Evolutionary conservation across 2,113 vertebrate species (phyloP).

Genomic region (Bufo gargarizans): DNA sequence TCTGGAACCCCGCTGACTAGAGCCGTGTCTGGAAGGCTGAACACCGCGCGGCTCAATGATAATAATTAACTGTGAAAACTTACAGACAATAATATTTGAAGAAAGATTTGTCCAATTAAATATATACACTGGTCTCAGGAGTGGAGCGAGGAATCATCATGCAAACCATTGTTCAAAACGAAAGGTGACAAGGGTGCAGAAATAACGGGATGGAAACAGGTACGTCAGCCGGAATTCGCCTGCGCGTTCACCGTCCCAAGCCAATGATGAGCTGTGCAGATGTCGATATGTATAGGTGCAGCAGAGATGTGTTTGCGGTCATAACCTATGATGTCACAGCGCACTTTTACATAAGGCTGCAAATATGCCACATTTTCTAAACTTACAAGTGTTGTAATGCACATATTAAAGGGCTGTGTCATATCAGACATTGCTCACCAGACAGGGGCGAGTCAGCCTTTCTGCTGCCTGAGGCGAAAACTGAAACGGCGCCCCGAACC

Average conservation of each 20-base stretch:
- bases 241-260: neutral
- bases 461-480: too few species aligned
- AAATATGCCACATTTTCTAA: too few species aligned
- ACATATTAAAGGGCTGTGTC: too few species aligned
- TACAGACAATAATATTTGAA: conserved; percentile 41
- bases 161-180: neutral
- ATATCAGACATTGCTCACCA: too few species aligned
- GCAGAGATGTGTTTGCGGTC: neutral
- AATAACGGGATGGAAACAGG: neutral
- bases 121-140: neutral
- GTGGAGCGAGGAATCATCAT: neutral
- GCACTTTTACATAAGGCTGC: too few species aligned
- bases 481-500: too few species aligned
- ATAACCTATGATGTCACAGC: too few species aligned
- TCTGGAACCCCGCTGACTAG: conserved; percentile 24
- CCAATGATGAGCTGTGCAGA: neutral
- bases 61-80: conserved; percentile 38
- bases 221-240: too few species aligned
- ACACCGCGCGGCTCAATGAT: conserved; percentile 4
- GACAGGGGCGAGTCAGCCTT: too few species aligned
- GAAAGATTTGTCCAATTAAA: conserved; percentile 40
- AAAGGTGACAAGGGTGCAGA: neutral
- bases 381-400: too few species aligned
- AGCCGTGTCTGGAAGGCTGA: conserved; percentile 39
- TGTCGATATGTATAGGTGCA: neutral